phyloP scores from a whole-genome alignment of 2,888 invertebrate genomes.

The Margaritifera margaritifera region DNA sequence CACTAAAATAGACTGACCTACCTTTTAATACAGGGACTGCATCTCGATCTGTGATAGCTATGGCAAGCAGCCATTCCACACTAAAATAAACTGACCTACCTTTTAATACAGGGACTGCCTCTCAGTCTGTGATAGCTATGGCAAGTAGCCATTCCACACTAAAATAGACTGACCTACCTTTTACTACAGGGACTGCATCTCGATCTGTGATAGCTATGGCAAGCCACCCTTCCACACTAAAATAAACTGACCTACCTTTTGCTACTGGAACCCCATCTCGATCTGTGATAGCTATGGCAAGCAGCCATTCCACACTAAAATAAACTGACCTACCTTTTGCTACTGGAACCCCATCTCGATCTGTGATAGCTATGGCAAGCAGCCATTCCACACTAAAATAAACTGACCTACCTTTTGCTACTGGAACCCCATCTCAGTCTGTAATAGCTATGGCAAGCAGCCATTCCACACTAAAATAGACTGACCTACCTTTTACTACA shows the following conservation, averaged over 20 bases:
- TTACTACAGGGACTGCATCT: constrained; percentile 90
- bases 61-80: not conserved
- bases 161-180: too few species aligned
- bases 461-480: too few species aligned
- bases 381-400: constrained; percentile 84
- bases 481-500: too few species aligned
- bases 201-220: constrained; percentile 92
- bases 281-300: constrained; percentile 92
- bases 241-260: constrained; percentile 73
- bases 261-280: constrained; percentile 92
- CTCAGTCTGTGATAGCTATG: not conserved
- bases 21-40: too few species aligned
- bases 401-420: not conserved
- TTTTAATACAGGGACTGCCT: too few species aligned
- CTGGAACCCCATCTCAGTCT: too few species aligned
- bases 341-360: constrained; percentile 93
- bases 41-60: not conserved
- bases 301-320: constrained; percentile 84
- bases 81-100: too few species aligned
- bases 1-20: too few species aligned
- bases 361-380: constrained; percentile 90
- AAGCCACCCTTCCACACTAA: constrained; percentile 86
- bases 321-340: constrained; percentile 74
- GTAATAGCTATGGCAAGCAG: too few species aligned
- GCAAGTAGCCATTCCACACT: not conserved